Base-by-base conservation (phyloP, 2,113 vertebrate species). In the Dromaius novaehollandiae region DNA sequence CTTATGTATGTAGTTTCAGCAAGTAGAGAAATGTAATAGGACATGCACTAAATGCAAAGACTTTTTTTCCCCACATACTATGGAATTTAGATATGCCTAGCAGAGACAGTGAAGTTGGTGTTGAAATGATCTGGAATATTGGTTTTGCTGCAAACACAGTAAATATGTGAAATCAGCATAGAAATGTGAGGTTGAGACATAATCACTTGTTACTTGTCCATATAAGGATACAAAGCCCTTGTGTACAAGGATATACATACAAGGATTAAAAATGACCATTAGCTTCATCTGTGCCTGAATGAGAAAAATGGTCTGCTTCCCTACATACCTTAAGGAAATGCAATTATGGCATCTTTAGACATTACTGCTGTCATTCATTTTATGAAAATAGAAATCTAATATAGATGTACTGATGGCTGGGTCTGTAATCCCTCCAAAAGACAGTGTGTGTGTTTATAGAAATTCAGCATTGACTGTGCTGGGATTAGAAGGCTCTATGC, bases 321-420 rank as follows among this genome's bases (percentile, higher is more conserved):
- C 36, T 71, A 85, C 6, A 13, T 36, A 63, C 44, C 74, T 92
- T 93, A 95, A 96, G 89, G 94, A 95, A 96, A 89, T 95, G 15
- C 70, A 88, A 96, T 63, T 95, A 81, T 38, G 38, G 18, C 20
- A 46, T 55, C 87, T 86, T 5, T 48, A 73, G 60, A 80, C 1
- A 13, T 60, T 81, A 65, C 44, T 76, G 24, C 83, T 90, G 21
- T 68, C 82, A 70, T 73, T 97, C 13, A 81, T 80, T 93, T 95
- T 95, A 38, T 88, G 77, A 82, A 91, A 94, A 15, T 34, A 96
- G 87, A 91, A 97, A 86, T 82, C n/a, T 58, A 55, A 42, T 77
- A 51, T 6, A 91, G 56, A 87, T 60, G 32, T 81, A 86, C n/a
- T 77, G 24, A 46, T 2, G 9, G 32, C 21, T 93, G 13, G 15